Conservation (phyloP, 1,140 invertebrate species). For the Penaeus chinensis region DNA sequence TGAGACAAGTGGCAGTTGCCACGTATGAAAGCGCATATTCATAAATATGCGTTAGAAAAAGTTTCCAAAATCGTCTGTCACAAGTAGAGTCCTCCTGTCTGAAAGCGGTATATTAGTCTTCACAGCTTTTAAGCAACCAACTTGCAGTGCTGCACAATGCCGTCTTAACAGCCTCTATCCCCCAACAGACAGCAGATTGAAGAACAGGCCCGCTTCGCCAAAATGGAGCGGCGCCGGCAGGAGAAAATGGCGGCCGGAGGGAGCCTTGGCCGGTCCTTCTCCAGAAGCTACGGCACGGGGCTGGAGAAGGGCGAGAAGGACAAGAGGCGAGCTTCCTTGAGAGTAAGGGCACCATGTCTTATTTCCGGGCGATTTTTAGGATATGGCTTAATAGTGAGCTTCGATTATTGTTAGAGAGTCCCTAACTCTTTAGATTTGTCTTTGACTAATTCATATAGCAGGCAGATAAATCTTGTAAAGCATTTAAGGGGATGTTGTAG, state of each 20-base stretch:
- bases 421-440: too few species aligned
- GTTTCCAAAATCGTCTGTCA: too few species aligned
- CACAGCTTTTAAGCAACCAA: background rate
- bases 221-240: constrained; percentile 68
- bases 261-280: constrained; percentile 71
- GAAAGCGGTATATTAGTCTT: too few species aligned
- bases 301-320: constrained; percentile 63
- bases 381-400: background rate
- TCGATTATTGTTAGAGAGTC: background rate
- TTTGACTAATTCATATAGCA: too few species aligned
- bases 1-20: background rate
- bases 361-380: background rate
- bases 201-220: constrained; percentile 73
- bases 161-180: constrained; percentile 48
- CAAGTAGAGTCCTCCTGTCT: too few species aligned
- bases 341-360: constrained; percentile 52
- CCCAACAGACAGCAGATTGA: constrained; percentile 76
- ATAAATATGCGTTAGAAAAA: too few species aligned
- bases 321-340: constrained; percentile 61
- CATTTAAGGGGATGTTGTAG: too few species aligned
- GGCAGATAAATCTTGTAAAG: too few species aligned
- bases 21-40: background rate
- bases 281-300: constrained; percentile 68
- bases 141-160: background rate
- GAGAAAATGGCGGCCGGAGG: constrained; percentile 72